Evolutionary conservation across 2,888 invertebrate genomes (phyloP).

Genomic region (Molorchus minor): DNA sequence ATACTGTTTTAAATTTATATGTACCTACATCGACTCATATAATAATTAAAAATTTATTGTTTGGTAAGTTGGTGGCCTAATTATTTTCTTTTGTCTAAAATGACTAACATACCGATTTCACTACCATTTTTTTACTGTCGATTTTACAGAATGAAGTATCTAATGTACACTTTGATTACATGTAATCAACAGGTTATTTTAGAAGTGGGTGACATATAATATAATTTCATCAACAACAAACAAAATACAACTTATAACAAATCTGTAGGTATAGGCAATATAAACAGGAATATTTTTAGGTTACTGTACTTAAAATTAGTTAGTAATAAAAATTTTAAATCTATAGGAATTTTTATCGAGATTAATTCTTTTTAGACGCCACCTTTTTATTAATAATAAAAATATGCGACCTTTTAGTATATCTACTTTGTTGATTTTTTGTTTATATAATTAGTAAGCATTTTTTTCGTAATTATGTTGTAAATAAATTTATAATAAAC

Average conservation of each 20-base stretch:
- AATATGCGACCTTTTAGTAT: too few relatives aligned
- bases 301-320: conserved; percentile 6
- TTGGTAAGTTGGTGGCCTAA: not conserved
- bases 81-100: not conserved
- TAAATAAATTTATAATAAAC: too few relatives aligned
- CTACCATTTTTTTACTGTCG: not conserved
- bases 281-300: conserved; percentile 17
- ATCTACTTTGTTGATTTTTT: too few relatives aligned
- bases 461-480: too few relatives aligned
- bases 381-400: too few relatives aligned
- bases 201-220: conserved; percentile 9
- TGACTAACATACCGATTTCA: not conserved
- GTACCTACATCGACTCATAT: not conserved
- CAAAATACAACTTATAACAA: conserved; percentile 12
- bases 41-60: not conserved
- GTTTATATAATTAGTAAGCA: too few relatives aligned
- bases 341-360: conserved; percentile 5
- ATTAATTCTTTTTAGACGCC: conserved; percentile 1
- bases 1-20: conserved; percentile 1
- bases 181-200: not conserved
- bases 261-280: conserved; percentile 1
- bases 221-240: conserved; percentile 11
- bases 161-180: not conserved
- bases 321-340: not conserved
- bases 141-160: not conserved